These are phyloP conservation scores for Microdon myrmicae DNA, from an alignment of 2,888 invertebrate genomes.

Conservation along the genomic window DNA sequence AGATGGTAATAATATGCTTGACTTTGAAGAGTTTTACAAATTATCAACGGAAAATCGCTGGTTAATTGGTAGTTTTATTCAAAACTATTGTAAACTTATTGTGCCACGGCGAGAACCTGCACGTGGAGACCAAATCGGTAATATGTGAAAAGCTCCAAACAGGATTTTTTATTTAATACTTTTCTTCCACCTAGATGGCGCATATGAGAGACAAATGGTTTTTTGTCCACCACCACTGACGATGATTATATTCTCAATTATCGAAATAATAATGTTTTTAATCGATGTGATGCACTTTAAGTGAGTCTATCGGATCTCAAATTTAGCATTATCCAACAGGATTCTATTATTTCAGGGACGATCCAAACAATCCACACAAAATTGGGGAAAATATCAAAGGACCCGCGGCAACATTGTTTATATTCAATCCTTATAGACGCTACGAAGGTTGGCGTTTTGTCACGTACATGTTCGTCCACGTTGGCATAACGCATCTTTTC, in stretches of 20 bases:
- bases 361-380: constrained; percentile 61
- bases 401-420: constrained; percentile 82
- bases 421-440: constrained; percentile 88
- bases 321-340: neutral
- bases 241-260: constrained; percentile 87
- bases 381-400: constrained; percentile 71
- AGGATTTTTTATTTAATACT: neutral
- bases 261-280: constrained; percentile 83
- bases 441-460: constrained; percentile 92
- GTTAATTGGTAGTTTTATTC: constrained; percentile 63
- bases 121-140: constrained; percentile 64
- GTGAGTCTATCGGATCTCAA: constrained; percentile 56
- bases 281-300: constrained; percentile 65
- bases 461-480: constrained; percentile 96
- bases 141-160: constrained; percentile 7
- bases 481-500: constrained; percentile 87
- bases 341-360: constrained; percentile 58
- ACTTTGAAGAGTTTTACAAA: constrained; percentile 76
- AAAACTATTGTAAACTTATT: constrained; percentile 62
- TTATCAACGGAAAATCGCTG: constrained; percentile 70
- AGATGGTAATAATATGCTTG: constrained; percentile 73
- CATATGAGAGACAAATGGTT: constrained; percentile 90
- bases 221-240: constrained; percentile 93
- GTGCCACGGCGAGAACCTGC: constrained; percentile 63
- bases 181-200: constrained; percentile 73